Conservation (phyloP, 2,113 vertebrate genomes). For the Polypterus senegalus region DNA sequence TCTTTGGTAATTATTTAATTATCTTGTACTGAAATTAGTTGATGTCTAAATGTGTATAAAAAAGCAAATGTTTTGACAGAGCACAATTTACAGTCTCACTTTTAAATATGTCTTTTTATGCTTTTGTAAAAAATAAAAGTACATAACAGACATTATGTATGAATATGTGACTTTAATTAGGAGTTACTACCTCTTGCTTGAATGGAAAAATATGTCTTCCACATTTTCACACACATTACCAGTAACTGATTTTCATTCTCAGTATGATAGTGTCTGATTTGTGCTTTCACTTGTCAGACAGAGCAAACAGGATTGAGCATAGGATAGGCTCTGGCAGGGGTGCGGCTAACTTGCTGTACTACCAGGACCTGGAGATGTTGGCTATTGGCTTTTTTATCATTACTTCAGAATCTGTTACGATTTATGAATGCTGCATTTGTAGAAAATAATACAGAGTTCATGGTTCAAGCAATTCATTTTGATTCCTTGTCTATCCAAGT, state of each 20-base stretch:
- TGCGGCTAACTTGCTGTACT: no score
- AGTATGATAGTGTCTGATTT: slow-evolving; percentile 18
- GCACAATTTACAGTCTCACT: slow-evolving; percentile 12
- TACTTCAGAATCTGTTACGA: no score
- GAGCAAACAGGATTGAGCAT: not conserved
- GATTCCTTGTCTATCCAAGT: not conserved
- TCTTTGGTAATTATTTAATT: slow-evolving; percentile 63
- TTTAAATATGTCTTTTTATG: not conserved
- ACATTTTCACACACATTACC: slow-evolving; percentile 15
- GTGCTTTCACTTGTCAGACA: not conserved
- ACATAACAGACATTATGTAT: slow-evolving; percentile 14
- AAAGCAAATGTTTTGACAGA: slow-evolving; percentile 23
- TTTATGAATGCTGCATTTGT: slow-evolving; percentile 4
- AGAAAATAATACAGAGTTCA: slow-evolving; percentile 10
- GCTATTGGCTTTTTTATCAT: no score
- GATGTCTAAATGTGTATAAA: slow-evolving; percentile 24
- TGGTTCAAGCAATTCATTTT: slow-evolving; percentile 16
- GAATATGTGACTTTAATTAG: slow-evolving; percentile 13
- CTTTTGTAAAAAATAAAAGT: not conserved
- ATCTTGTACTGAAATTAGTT: slow-evolving; percentile 27
- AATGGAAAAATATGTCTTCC: slow-evolving; percentile 5
- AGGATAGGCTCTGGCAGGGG: not conserved
- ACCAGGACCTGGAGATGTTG: no score
- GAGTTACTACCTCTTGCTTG: slow-evolving; percentile 10
- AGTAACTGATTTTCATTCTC: slow-evolving; percentile 12